Evolutionary conservation across 2,888 invertebrate species (phyloP).

Genomic region (Hermaeophaga mercurialis): DNA sequence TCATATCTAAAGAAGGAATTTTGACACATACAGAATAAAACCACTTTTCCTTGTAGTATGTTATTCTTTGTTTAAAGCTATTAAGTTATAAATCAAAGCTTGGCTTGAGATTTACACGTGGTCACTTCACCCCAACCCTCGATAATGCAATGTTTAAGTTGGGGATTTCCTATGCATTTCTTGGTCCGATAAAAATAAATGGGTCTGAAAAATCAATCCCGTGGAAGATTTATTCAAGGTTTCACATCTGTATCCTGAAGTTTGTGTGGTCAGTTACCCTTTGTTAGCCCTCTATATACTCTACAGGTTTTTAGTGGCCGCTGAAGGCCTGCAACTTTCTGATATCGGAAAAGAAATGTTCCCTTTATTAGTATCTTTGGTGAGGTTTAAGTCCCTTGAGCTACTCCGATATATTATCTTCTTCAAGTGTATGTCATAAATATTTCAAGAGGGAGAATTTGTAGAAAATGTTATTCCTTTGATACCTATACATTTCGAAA

Average conservation of each 20-base stretch:
- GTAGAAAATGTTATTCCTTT: background rate
- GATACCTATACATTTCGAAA: background rate
- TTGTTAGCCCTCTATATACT: constrained; percentile 42
- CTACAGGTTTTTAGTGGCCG: constrained; percentile 48
- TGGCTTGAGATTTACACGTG: constrained; percentile 3
- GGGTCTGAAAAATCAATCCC: constrained; percentile 18
- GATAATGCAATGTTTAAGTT: constrained; percentile 23
- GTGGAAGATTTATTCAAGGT: constrained; percentile 20
- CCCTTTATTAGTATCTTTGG: constrained; percentile 52
- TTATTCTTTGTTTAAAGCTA: no score
- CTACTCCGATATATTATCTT: constrained; percentile 25
- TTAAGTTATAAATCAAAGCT: constrained; percentile 5
- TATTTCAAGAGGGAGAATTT: constrained; percentile 17
- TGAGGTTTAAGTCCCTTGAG: constrained; percentile 39
- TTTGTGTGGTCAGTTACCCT: constrained; percentile 35
- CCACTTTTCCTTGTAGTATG: no score
- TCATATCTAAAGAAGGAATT: no score
- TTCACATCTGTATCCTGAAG: constrained; percentile 11
- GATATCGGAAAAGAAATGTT: constrained; percentile 54
- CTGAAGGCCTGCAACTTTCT: constrained; percentile 50
- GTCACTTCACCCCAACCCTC: constrained; percentile 13
- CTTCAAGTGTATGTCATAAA: constrained; percentile 22
- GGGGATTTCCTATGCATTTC: constrained; percentile 18
- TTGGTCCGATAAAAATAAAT: constrained; percentile 15
- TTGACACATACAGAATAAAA: no score